Percentiles rank a stretch among this genome's conserved stretches.
These are phyloP conservation scores for Patella ulyssiponensis DNA, from an alignment of 2,888 invertebrate genomes.

Conservation along the genomic window DNA sequence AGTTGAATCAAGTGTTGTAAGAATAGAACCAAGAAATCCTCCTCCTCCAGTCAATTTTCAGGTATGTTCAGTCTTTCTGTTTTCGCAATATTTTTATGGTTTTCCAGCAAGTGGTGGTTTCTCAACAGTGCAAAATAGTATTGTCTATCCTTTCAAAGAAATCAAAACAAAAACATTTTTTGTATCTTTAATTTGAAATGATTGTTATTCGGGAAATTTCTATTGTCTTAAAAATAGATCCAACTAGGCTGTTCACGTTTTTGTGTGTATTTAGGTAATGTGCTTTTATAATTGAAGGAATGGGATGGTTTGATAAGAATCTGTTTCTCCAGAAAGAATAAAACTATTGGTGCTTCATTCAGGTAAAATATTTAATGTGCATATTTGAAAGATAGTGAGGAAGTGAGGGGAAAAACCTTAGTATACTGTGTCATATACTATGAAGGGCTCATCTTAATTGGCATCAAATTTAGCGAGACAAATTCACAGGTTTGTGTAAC, in stretches of 20 bases:
- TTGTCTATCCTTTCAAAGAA: neutral
- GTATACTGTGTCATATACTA: no score
- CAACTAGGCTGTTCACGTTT: no score
- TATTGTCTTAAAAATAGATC: no score
- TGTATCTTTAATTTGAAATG: no score
- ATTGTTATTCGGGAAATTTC: no score
- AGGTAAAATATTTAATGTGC: constrained; percentile 76
- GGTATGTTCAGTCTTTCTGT: constrained; percentile 49
- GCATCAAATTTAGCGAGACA: no score
- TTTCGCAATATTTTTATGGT: neutral
- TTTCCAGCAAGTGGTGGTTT: neutral
- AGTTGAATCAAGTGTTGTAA: constrained; percentile 97
- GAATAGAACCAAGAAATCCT: constrained; percentile 97
- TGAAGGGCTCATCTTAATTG: no score
- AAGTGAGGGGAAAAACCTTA: no score
- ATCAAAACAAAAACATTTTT: neutral
- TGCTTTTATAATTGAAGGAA: constrained; percentile 77
- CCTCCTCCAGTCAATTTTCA: constrained; percentile 93
- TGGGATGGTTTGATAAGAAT: constrained; percentile 98
- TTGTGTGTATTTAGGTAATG: neutral
- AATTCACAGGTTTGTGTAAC: no score
- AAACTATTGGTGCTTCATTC: constrained; percentile 92
- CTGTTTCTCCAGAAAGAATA: constrained; percentile 96
- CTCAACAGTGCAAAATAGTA: no score
- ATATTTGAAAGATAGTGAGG: neutral